A percentile compares a stretch with the other conserved stretches of the same genome.
Evolutionary conservation across 2,113 vertebrate species (phyloP).

Genomic region (Seriola dumerili): DNA sequence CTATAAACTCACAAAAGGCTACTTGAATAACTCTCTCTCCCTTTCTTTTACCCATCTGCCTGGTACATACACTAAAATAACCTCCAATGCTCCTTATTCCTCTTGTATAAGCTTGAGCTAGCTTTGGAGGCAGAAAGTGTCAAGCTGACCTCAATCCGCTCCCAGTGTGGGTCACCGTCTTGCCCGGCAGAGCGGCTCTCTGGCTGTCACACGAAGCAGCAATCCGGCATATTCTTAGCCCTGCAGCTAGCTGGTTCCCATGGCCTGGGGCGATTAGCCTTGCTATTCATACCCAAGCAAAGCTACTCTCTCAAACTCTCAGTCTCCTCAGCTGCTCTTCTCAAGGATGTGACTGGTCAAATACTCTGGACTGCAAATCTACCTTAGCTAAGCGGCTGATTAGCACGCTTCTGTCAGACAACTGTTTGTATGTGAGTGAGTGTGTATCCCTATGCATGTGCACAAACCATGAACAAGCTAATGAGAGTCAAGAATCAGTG

Average conservation of each 20-base stretch:
- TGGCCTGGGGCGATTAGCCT: constrained; percentile 67
- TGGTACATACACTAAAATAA: constrained; percentile 29
- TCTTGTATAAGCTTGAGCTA: constrained; percentile 59
- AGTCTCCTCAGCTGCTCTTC: constrained; percentile 29
- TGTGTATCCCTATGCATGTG: background rate
- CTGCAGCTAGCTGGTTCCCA: constrained; percentile 57
- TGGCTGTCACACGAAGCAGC: constrained; percentile 52
- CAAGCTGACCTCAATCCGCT: constrained; percentile 73
- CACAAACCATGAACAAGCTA: background rate
- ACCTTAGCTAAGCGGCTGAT: constrained; percentile 35
- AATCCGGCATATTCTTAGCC: constrained; percentile 61
- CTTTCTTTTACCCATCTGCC: constrained; percentile 8
- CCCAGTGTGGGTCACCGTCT: constrained; percentile 68
- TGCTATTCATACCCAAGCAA: constrained; percentile 69
- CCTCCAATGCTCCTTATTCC: constrained; percentile 30
- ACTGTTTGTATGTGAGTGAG: background rate
- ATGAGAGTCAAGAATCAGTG: background rate
- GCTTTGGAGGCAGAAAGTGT: constrained; percentile 56
- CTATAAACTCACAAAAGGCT: constrained; percentile 12
- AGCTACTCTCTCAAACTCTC: constrained; percentile 53
- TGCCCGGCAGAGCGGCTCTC: constrained; percentile 42
- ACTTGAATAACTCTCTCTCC: constrained; percentile 7
- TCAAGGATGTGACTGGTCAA: constrained; percentile 48
- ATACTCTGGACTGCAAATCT: constrained; percentile 39
- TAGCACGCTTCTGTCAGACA: constrained; percentile 7